phyloP scores from a whole-genome alignment of 1,140 invertebrate species.

The Scylla paramamosain region DNA sequence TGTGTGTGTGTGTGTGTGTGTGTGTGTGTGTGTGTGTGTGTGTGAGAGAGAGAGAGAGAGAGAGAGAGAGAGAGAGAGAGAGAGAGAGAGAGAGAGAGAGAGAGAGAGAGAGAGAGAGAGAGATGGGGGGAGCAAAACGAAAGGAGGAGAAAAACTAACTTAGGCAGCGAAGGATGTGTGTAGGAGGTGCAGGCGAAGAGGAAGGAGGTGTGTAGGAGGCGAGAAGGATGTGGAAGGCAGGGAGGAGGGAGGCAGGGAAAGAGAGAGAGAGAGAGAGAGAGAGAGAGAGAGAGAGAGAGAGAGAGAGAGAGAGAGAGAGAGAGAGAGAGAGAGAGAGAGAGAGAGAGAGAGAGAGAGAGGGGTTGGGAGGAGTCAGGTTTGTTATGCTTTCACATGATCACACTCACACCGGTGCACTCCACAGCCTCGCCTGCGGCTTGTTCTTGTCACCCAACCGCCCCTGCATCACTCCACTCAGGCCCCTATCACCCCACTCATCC shows the following conservation, averaged over 20 bases:
- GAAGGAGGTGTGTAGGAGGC: background rate
- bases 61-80: background rate
- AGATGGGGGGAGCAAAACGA: background rate
- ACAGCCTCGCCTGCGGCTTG: no score
- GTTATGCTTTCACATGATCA: no score
- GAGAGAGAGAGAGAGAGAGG: constrained; percentile 51
- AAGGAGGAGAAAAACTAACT: background rate
- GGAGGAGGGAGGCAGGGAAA: background rate
- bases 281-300: constrained; percentile 47
- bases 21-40: background rate
- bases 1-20: background rate
- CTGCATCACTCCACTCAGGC: no score
- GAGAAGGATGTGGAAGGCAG: background rate
- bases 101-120: background rate
- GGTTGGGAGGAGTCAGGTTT: background rate
- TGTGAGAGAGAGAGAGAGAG: background rate
- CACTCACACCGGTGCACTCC: no score
- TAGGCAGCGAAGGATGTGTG: background rate
- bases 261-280: constrained; percentile 30
- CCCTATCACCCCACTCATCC: no score
- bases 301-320: no score
- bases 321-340: background rate
- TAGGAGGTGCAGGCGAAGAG: background rate
- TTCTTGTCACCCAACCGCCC: no score
- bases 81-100: background rate